Base-by-base conservation (phyloP, 2,797 vertebrate genomes). In the Spea hammondii region DNA sequence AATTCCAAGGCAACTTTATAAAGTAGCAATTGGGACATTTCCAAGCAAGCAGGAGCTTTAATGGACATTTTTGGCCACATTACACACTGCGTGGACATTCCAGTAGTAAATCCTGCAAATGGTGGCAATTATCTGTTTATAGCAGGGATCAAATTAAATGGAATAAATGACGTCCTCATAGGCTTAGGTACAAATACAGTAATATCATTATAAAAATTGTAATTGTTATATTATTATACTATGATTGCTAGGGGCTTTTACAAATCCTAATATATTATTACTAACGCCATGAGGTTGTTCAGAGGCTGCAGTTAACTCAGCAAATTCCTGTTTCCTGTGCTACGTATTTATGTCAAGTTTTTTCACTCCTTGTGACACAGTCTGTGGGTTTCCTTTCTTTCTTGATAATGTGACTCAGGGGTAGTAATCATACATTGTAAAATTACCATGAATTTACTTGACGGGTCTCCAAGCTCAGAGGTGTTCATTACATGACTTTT, bases 361-460 rank as follows among this genome's bases (percentile, higher is more conserved):
- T 74, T 68, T 79, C 67, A 65, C 66, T 80, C 69, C 45, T 65
- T 10, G 57, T 68, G 59, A 74, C 74, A 49, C 60, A 68, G 64
- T 48, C 12, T 75, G 78, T 55, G 78, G 78, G 70, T 75, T 69
- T 79, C 70, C 46, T 70, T 79, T 53, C 64, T 72, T 60, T 72
- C 59, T 79, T 17, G 32, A 32, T 74, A 53, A 32, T 65, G 7
- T 66, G 72, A 80, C 48, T 80, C 72, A 76, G 4, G 78, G 72
- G 72, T 32, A 32, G 32, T 64, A 75, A 75, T 55, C 72, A 72
- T 74, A 17, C 51, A 5, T 6, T 69, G 8, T 50, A 10, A 69
- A 51, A 49, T 51, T 51, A 69, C 46, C 14, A 9, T 49, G 11
- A 6, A 12, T 49, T 14, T 10, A 62, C 14, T 62, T 9, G 9